Evolutionary conservation across 2,797 vertebrate genomes (phyloP).

Genomic region (Pogoniulus pusillus): DNA sequence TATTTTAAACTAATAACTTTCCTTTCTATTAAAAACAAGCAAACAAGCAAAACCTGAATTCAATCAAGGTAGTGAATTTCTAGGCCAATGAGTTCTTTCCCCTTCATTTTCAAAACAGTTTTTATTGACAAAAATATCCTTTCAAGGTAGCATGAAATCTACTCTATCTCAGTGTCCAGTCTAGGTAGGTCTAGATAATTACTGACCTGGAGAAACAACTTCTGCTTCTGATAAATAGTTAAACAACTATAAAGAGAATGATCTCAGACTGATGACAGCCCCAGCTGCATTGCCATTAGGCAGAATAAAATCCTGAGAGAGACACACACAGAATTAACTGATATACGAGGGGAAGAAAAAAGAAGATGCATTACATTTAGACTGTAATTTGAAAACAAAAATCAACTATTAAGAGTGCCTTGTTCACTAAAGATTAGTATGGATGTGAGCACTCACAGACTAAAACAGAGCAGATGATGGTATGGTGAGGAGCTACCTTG

Average conservation of each 20-base stretch:
- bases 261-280: neutral
- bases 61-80: neutral
- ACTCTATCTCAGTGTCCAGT: neutral
- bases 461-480: neutral
- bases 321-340: neutral
- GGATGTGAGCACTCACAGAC: neutral
- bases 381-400: neutral
- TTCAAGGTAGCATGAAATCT: neutral
- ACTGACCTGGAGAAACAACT: slow-evolving; percentile 35
- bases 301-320: neutral
- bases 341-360: neutral
- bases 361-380: neutral
- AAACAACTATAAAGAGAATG: neutral
- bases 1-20: neutral
- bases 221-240: slow-evolving; percentile 38
- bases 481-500: neutral
- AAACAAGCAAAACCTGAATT: neutral
- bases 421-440: neutral
- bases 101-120: neutral
- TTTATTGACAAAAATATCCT: neutral
- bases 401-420: neutral
- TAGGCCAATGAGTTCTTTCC: neutral
- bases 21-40: neutral
- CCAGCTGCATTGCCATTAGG: neutral
- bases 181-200: neutral